Evolutionary conservation across 2,888 invertebrate species (phyloP), one percentile per base, ranked within the genome.

Genomic region (Dicyrtoma fusca): DNA sequence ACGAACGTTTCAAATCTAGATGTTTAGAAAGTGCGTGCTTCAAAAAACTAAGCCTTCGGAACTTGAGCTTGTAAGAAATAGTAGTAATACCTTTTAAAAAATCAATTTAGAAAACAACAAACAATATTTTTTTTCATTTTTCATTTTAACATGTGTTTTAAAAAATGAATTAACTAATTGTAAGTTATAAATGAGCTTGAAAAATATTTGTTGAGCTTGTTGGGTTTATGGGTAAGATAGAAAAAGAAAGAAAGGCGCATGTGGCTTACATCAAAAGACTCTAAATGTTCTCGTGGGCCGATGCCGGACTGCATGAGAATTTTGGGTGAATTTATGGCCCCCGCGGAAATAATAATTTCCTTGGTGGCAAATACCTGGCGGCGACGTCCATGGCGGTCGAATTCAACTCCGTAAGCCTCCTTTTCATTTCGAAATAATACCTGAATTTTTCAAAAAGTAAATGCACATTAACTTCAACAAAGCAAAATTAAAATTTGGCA

Each of bases 281-380:
- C 65, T 17, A 78, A 65, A 62, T 76, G 47, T 14, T 72, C 70
- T 64, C 68, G 73, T 5, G 78, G 78, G 3, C 78, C 78, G 1
- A 78, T 74, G 42, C 78, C 78, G 14, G 75, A 75, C 8, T 72
- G 61, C 73, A 77, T 62, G 0, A 78, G 66, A 19, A 77, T 53
- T 65, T 77, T 78, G 10, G 78, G 75, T n/a, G 77, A 74, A 14
- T 76, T 72, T 5, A 78, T 21, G 11, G 75, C 74, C 14, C 78
- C 78, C 14, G 77, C 77, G 0, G 78, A 78, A 6, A 78, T 2
- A 61, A 77, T 75, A 0, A 78, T 69, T 69, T 78, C 77, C 14
- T 71, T 69, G 21, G 66, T 74, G 0, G 76, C 78, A 44, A 62
- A 59, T 0, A 77, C 78, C 10, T 64, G 23, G 11, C 62, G 25